Percentiles rank a stretch among this genome's conserved stretches.
Evolutionary conservation across 2,888 invertebrate species (phyloP).

Genomic region (Cryptosula pallasiana): DNA sequence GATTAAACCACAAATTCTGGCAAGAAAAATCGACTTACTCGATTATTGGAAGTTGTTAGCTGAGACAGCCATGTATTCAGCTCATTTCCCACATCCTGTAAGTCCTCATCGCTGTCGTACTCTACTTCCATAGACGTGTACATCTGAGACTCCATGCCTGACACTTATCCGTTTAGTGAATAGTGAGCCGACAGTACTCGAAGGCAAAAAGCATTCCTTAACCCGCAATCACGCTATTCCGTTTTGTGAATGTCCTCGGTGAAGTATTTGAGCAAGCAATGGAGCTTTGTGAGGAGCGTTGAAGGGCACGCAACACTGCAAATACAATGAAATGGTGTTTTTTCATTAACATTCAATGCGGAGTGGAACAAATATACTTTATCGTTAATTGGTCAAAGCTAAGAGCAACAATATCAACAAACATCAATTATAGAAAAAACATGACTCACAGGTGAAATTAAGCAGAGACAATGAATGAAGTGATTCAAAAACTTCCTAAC

Average conservation of each 20-base stretch:
- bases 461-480: background rate
- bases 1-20: too few relatives aligned
- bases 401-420: background rate
- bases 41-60: background rate
- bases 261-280: too few relatives aligned
- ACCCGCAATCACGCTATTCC: too few relatives aligned
- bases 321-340: too few relatives aligned
- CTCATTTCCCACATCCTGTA: conserved; percentile 20
- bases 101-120: conserved; percentile 24
- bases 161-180: background rate
- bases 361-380: too few relatives aligned
- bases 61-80: conserved; percentile 20
- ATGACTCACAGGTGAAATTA: background rate
- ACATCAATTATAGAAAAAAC: background rate
- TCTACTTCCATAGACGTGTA: conserved; percentile 22
- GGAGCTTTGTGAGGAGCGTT: too few relatives aligned
- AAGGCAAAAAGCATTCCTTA: too few relatives aligned
- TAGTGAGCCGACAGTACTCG: too few relatives aligned
- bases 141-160: background rate
- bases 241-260: too few relatives aligned
- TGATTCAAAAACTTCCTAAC: background rate
- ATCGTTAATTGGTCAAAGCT: background rate
- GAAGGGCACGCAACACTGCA: too few relatives aligned
- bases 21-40: too few relatives aligned
- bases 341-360: too few relatives aligned